Percentiles rank a stretch among this genome's conserved stretches.
These are phyloP conservation scores for Miltochrista miniata DNA, from an alignment of 2,888 invertebrate genomes.

Conservation along the genomic window DNA sequence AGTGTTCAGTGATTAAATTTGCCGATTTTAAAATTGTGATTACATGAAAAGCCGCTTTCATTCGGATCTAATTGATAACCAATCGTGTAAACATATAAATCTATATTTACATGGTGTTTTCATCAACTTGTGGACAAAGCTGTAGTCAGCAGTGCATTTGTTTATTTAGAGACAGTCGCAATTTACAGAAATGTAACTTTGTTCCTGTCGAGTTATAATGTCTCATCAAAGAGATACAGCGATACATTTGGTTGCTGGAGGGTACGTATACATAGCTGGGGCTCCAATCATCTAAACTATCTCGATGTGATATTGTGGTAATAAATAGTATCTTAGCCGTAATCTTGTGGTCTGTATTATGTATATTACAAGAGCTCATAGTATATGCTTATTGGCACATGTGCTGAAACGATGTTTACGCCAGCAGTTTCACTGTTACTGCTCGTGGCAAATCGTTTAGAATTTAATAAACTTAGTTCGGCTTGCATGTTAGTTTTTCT, in stretches of 20 bases:
- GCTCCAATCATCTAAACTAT: too few relatives aligned
- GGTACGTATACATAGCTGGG: constrained; percentile 85
- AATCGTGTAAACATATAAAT: constrained; percentile 18
- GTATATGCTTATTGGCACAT: constrained; percentile 50
- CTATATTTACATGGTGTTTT: constrained; percentile 28
- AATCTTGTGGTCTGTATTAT: too few relatives aligned
- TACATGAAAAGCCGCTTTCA: constrained; percentile 26
- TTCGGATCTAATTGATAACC: constrained; percentile 18
- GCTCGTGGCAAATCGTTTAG: constrained; percentile 34
- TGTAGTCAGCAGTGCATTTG: constrained; percentile 69
- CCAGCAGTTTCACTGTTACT: constrained; percentile 40
- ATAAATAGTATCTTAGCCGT: too few relatives aligned
- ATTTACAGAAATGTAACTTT: constrained; percentile 80
- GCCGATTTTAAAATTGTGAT: constrained; percentile 39
- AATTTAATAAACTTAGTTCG: background rate
- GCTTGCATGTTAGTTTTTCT: too few relatives aligned
- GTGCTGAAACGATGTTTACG: constrained; percentile 58
- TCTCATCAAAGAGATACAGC: constrained; percentile 91
- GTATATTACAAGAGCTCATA: too few relatives aligned
- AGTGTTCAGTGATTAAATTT: constrained; percentile 45
- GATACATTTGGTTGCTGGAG: constrained; percentile 97
- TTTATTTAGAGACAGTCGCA: constrained; percentile 82
- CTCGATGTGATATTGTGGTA: too few relatives aligned
- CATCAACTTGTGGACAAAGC: constrained; percentile 47
- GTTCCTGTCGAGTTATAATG: constrained; percentile 81